Conservation (phyloP, 2,113 vertebrate species). For the Chelonoidis abingdonii region DNA sequence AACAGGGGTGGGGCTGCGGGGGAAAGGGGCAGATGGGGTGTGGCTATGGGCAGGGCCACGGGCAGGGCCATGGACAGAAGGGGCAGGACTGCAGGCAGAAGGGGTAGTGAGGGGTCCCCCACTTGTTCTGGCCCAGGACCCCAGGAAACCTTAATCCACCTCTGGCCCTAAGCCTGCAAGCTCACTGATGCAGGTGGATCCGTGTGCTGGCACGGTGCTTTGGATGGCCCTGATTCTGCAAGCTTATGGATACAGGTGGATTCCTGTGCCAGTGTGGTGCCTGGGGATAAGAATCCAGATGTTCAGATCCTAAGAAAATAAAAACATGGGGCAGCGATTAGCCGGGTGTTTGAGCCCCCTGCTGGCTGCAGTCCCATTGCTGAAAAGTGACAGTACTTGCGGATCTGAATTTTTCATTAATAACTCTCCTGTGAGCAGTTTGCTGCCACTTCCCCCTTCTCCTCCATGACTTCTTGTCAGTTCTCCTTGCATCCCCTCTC, state of each 20-base stretch:
- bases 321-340: not conserved
- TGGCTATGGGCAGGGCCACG: too few species aligned
- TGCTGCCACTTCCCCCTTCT: not conserved
- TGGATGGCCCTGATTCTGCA: not conserved
- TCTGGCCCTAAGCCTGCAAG: not conserved
- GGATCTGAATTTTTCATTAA: not conserved
- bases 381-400: not conserved
- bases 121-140: too few species aligned
- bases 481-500: not conserved
- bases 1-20: too few species aligned
- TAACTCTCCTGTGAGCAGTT: fast-evolving
- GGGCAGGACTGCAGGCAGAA: too few species aligned
- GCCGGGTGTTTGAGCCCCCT: not conserved
- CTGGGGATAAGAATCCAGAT: too few species aligned
- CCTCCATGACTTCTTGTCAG: not conserved
- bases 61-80: too few species aligned
- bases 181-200: not conserved
- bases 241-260: not conserved
- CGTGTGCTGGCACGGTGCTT: too few species aligned
- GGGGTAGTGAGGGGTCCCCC: too few species aligned
- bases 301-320: not conserved
- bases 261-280: not conserved
- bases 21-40: too few species aligned
- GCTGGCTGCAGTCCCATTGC: not conserved
- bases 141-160: too few species aligned